Evolutionary conservation across 2,113 vertebrate genomes (phyloP), one percentile per base, ranked within the genome.

Genomic region (Rhagologus leucostigma): DNA sequence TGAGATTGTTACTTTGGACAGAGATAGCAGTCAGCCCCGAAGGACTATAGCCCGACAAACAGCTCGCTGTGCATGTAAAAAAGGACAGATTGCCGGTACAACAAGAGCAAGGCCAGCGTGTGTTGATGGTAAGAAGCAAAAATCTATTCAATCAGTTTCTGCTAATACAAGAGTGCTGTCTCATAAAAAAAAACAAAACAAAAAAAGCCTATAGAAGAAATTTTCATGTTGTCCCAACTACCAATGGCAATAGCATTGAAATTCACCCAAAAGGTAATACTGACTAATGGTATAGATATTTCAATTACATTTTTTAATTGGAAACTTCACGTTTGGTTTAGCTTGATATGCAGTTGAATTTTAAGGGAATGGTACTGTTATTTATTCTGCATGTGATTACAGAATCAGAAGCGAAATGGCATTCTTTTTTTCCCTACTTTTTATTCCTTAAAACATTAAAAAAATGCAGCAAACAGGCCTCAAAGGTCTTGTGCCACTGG

Each of bases 21-120:
- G 98, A 97, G 99, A 99, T 97, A 99, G 99, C 98, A 99, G 99
- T 97, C 99, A 99, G 98, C 99, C 99, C 17, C 98, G 99, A 97
- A 99, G 99, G 98, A 99, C 99, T 87, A 99, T 99, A 94, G 99
- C 99, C 94, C 98, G 99, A 97, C 99, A 99, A 98, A 99, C 99
- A 16, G 99, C 99, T 81, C 99, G 99, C 98, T 99, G 99, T 35
- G 99, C 99, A 50, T 99, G 99, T 98, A 99, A 99, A 97, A 99
- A 99, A 98, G 99, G 99, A 96, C 99, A 99, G 98, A 99, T 99
- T 95, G 99, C 99, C 9, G 99, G 99, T 90, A 99, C 99, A 89
- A 99, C 99, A 87, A 98, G 99, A 98, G 99, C 99, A 88, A 98
- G 99, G 98, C 99, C 99, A 57, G 99, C 99, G 89, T 99, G 99